Evolutionary conservation across 2,888 invertebrate species (phyloP).

Genomic region (Phortica magna): DNA sequence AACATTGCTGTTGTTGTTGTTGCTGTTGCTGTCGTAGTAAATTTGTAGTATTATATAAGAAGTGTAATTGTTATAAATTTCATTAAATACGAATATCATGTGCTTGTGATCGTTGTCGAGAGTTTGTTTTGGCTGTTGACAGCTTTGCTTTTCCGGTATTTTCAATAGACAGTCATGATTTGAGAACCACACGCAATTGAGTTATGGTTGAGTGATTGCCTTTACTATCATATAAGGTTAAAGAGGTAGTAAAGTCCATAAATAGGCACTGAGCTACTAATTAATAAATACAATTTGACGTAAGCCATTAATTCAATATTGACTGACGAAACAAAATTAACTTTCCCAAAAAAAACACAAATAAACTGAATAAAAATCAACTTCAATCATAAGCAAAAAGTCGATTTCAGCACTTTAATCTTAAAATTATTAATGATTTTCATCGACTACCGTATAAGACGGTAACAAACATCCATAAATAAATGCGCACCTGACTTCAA

Average conservation of each 20-base stretch:
- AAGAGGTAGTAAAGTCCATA: background rate
- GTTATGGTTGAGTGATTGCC: constrained; percentile 6
- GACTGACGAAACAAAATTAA: too few relatives aligned
- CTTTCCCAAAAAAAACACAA: background rate
- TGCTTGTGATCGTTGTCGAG: background rate
- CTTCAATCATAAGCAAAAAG: background rate
- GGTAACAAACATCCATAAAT: background rate
- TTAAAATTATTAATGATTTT: background rate
- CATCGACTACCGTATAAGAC: background rate
- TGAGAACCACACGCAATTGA: background rate
- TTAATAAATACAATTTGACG: background rate
- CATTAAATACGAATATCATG: constrained; percentile 15
- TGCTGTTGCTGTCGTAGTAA: background rate
- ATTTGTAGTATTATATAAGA: constrained; percentile 19
- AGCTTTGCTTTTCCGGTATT: background rate
- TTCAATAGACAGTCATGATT: background rate
- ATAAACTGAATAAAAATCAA: background rate
- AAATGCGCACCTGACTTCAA: background rate
- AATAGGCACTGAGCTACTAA: background rate
- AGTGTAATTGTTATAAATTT: constrained; percentile 9
- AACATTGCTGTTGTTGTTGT: background rate
- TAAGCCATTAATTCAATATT: too few relatives aligned
- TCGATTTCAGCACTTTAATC: background rate
- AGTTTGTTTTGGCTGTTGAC: background rate
- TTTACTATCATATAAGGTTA: background rate